These are phyloP conservation scores for Euwallacea fornicatus DNA, from an alignment of 1,140 invertebrate genomes.

Conservation along the genomic window DNA sequence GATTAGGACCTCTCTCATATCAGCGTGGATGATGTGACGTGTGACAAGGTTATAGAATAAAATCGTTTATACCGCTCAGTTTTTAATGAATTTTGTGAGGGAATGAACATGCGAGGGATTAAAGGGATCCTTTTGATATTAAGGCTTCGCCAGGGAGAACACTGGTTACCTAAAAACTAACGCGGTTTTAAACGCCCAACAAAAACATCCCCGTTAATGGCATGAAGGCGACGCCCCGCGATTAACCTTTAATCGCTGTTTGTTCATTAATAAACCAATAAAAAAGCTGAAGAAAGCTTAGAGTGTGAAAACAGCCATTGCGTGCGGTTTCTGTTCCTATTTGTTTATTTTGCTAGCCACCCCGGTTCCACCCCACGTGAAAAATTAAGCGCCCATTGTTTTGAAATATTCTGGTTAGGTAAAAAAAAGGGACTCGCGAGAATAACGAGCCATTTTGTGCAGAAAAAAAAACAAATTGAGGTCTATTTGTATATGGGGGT, in stretches of 20 bases:
- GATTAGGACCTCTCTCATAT: no score
- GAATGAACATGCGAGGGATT: no score
- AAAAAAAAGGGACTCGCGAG: neutral
- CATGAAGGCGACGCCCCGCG: neutral
- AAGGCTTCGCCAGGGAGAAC: no score
- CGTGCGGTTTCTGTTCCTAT: neutral
- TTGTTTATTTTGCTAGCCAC: constrained; percentile 1
- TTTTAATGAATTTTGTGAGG: neutral
- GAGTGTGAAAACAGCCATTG: neutral
- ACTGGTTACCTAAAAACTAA: no score
- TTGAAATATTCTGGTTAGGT: neutral
- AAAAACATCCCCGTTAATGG: no score
- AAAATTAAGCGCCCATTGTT: constrained; percentile 1
- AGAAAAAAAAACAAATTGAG: neutral
- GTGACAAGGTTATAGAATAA: constrained; percentile 3
- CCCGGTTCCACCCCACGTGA: neutral
- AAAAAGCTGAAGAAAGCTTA: neutral
- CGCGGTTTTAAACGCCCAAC: no score
- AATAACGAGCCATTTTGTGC: neutral
- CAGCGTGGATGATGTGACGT: neutral
- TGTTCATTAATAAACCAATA: constrained; percentile 1
- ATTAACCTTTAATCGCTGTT: neutral
- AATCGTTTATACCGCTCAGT: neutral
- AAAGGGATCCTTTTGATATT: no score
- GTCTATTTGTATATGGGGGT: neutral